phyloP scores from a whole-genome alignment of 1,140 invertebrate genomes.

The Andricus grossulariae region DNA sequence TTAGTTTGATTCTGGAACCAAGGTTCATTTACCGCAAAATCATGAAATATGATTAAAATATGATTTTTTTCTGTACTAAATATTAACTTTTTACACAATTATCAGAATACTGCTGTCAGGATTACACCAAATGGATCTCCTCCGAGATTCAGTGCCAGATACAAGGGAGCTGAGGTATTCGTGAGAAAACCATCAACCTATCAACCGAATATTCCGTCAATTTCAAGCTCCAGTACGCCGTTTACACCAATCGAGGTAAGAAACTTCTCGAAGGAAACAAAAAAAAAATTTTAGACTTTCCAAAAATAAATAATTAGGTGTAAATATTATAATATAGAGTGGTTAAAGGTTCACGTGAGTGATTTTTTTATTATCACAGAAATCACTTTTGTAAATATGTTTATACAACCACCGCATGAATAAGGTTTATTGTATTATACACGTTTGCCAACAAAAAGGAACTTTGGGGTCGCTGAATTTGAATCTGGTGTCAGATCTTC shows the following conservation, averaged over 20 bases:
- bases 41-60: background rate
- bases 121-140: constrained; percentile 67
- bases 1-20: too few species aligned
- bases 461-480: too few species aligned
- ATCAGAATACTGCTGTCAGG: constrained; percentile 66
- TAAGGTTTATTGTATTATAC: too few species aligned
- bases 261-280: constrained; percentile 7
- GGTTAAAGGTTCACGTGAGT: too few species aligned
- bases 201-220: constrained; percentile 58
- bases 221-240: constrained; percentile 64
- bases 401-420: too few species aligned
- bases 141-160: constrained; percentile 71
- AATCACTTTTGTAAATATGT: too few species aligned
- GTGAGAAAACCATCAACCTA: constrained; percentile 63
- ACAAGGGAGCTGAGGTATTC: constrained; percentile 70
- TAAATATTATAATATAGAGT: too few species aligned
- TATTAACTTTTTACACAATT: constrained; percentile 27
- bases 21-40: too few species aligned
- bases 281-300: background rate
- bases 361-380: too few species aligned
- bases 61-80: constrained; percentile 10
- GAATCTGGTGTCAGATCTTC: too few species aligned
- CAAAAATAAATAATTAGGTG: background rate
- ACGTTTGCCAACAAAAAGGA: too few species aligned
- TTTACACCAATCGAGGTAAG: constrained; percentile 67